phyloP scores from a whole-genome alignment of 2,797 vertebrate species.

The Nannoperca australis region DNA sequence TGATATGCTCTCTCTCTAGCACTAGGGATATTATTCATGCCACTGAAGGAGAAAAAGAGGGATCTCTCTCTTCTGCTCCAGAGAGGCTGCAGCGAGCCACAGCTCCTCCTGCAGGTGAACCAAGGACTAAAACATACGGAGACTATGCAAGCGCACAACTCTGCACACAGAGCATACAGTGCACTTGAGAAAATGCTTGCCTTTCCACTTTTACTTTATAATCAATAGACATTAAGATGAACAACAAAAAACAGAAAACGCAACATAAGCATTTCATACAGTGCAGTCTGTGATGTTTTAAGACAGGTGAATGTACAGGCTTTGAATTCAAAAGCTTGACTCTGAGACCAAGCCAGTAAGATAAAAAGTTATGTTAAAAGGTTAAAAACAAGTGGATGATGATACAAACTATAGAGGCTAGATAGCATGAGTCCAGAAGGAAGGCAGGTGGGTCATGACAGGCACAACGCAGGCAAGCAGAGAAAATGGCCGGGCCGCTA shows the following conservation, averaged over 20 bases:
- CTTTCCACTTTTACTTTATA: conserved; percentile 35
- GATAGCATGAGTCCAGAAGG: not conserved
- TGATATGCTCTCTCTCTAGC: conserved; percentile 79
- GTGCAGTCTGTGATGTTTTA: conserved; percentile 43
- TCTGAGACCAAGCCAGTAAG: not conserved
- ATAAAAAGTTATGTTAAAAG: not conserved
- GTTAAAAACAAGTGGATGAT: not conserved
- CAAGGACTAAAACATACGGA: conserved; percentile 46
- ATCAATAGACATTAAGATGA: conserved; percentile 20
- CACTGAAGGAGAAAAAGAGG: conserved; percentile 82
- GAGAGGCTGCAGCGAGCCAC: conserved; percentile 78
- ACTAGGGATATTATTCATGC: conserved; percentile 76
- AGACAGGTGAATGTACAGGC: conserved; percentile 10
- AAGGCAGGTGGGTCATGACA: not conserved
- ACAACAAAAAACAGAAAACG: conserved; percentile 31
- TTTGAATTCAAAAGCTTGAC: not conserved
- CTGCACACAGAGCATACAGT: conserved; percentile 3
- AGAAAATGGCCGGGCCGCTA: not conserved
- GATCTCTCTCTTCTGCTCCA: conserved; percentile 75
- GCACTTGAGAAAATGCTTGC: conserved; percentile 30
- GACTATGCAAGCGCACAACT: conserved; percentile 16
- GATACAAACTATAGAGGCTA: not conserved
- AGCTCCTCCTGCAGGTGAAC: conserved; percentile 90
- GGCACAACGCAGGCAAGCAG: not conserved
- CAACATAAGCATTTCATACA: conserved; percentile 17